These are phyloP conservation scores for Physocephala rufipes DNA, from an alignment of 2,888 invertebrate species.

Conservation along the genomic window DNA sequence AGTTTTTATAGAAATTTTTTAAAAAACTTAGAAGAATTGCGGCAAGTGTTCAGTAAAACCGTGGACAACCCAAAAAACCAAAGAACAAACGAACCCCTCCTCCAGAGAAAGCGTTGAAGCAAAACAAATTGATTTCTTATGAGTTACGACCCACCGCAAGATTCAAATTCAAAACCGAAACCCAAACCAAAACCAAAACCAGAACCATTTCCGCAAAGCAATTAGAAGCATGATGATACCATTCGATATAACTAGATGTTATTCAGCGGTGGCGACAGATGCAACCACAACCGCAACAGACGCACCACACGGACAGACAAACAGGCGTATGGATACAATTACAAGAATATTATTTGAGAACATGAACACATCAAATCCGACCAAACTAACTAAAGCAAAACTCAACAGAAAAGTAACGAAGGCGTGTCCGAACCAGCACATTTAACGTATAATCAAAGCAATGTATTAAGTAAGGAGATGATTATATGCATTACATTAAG, in stretches of 20 bases:
- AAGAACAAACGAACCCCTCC: not conserved
- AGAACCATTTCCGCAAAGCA: slow-evolving; percentile 29
- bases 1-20: too few species aligned
- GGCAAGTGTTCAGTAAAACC: slow-evolving; percentile 1
- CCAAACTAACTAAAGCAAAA: not conserved
- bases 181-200: slow-evolving; percentile 40
- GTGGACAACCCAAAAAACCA: not conserved
- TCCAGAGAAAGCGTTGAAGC: not conserved
- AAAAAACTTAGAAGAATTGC: not conserved
- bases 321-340: slow-evolving; percentile 9
- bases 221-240: slow-evolving; percentile 36
- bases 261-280: slow-evolving; percentile 42
- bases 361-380: not conserved
- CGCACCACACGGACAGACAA: too few species aligned
- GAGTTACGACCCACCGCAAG: slow-evolving; percentile 59
- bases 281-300: slow-evolving; percentile 47
- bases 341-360: slow-evolving; percentile 9
- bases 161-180: slow-evolving; percentile 34
- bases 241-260: slow-evolving; percentile 49
- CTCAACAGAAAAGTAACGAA: not conserved
- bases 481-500: too few species aligned
- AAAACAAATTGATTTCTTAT: slow-evolving; percentile 62
- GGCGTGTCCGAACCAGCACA: too few species aligned
- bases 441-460: too few species aligned
- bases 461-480: too few species aligned